Base-by-base conservation (phyloP, 1,140 invertebrate genomes). In the Apolygus lucorum region DNA sequence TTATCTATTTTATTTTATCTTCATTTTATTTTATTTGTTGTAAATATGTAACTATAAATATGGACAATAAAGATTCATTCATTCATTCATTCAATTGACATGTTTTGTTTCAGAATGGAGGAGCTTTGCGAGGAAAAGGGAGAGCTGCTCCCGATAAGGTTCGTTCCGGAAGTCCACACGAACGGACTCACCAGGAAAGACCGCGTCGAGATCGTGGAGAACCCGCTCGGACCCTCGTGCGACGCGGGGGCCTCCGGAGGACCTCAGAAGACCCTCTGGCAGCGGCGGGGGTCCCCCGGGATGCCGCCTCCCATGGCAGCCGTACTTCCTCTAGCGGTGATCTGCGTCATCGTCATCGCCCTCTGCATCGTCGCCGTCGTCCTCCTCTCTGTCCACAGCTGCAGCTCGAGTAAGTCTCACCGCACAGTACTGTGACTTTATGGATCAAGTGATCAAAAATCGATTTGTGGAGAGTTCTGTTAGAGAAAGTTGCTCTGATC, bases 151-250 rank as follows among this genome's bases (percentile, higher is more conserved):
- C 4, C 54, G 22, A 66, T 28, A 2, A 28, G 64, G 13, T 28
- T 28, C n/a, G 27, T n/a, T 8, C 27, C 27, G 14, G 64, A 28
- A 66, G 29, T 28, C 34, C 28, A 29, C n/a, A 29, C 64, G 28
- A 66, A 66, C 64, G 64, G 64, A 2, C 26, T 28, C 28, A n/a
- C 34, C 17, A 66, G 65, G 28, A 65, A 62, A 42, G 72, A 70
- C 34, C 62, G 67, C 0, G 69, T 70, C n/a, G 72, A 72, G 2
- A 67, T 69, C 1, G 71, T 74, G 24, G 70, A 70, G 27, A 63
- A 70, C 24, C 52, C 68, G 4, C 52, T 71, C 52, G 70, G 64
- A 13, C 71, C 62, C 11, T n/a, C 52, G 14, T 62, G 68, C 14
- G 64, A 54, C 14, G 21, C 65, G 21, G 68, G 54, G 4, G 49